Evolutionary conservation across 2,888 invertebrate genomes (phyloP).

Genomic region (Acanthosepion esculentum): DNA sequence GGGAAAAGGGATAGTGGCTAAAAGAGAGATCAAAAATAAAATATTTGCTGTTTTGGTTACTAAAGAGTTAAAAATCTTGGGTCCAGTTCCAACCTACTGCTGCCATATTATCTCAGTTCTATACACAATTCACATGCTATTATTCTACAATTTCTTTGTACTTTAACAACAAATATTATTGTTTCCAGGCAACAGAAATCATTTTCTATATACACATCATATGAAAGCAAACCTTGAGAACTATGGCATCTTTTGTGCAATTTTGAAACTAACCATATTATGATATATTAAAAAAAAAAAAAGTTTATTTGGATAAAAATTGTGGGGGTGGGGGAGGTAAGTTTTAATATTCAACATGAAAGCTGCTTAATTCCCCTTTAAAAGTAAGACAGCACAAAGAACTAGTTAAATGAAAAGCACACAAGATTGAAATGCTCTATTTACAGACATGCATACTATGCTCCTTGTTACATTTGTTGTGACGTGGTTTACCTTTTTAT

Average conservation of each 20-base stretch:
- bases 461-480: not conserved
- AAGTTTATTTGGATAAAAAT: not conserved
- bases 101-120: no score
- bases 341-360: not conserved
- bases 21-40: not conserved
- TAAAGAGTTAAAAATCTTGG: constrained; percentile 7
- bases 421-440: not conserved
- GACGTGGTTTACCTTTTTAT: not conserved
- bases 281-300: no score
- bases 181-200: not conserved
- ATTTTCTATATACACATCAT: not conserved
- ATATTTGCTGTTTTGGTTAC: not conserved
- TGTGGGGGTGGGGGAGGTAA: not conserved
- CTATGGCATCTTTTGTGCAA: not conserved
- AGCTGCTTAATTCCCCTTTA: not conserved
- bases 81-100: not conserved
- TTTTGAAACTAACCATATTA: not conserved
- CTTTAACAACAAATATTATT: not conserved
- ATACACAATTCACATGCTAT: not conserved
- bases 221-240: not conserved
- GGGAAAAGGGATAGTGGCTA: no score
- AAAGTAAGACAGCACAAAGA: not conserved
- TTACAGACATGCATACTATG: not conserved
- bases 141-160: not conserved
- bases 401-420: not conserved